These are phyloP conservation scores for Lysandra bellargus DNA, from an alignment of 2,888 invertebrate genomes.

Conservation along the genomic window DNA sequence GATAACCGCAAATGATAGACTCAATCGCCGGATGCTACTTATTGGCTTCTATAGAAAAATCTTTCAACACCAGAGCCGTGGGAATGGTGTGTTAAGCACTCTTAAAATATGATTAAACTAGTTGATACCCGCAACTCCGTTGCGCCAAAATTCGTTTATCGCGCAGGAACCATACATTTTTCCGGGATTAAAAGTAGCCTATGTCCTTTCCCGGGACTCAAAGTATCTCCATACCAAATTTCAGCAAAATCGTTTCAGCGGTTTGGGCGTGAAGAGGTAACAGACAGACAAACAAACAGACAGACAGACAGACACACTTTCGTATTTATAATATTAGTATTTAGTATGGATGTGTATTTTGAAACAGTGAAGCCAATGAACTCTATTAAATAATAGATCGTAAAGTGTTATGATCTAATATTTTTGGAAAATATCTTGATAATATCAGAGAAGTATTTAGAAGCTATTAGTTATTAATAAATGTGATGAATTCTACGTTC, in stretches of 20 bases:
- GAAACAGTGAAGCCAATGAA: background rate
- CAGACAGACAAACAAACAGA: too few species aligned
- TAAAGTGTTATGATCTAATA: background rate
- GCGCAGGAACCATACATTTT: too few species aligned
- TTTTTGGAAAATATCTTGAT: background rate
- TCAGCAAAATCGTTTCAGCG: too few species aligned
- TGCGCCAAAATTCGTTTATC: too few species aligned
- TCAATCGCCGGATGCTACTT: slow-evolving; percentile 24
- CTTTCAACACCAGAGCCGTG: slow-evolving; percentile 21
- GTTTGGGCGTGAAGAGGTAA: too few species aligned
- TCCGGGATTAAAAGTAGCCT: too few species aligned
- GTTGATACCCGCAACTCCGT: too few species aligned
- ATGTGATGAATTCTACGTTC: background rate
- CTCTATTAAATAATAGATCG: background rate
- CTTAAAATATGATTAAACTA: background rate
- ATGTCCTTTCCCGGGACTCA: too few species aligned
- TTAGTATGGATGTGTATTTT: too few species aligned
- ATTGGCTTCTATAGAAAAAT: slow-evolving; percentile 23
- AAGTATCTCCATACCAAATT: too few species aligned
- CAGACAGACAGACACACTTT: too few species aligned
- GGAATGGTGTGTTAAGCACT: slow-evolving; percentile 11
- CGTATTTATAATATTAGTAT: too few species aligned
- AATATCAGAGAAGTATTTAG: background rate
- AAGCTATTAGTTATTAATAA: background rate
- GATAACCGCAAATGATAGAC: slow-evolving; percentile 18